A percentile compares a stretch with the other conserved stretches of the same genome.
phyloP scores from a whole-genome alignment of 2,888 invertebrate genomes.

The Epinotia nisella region DNA sequence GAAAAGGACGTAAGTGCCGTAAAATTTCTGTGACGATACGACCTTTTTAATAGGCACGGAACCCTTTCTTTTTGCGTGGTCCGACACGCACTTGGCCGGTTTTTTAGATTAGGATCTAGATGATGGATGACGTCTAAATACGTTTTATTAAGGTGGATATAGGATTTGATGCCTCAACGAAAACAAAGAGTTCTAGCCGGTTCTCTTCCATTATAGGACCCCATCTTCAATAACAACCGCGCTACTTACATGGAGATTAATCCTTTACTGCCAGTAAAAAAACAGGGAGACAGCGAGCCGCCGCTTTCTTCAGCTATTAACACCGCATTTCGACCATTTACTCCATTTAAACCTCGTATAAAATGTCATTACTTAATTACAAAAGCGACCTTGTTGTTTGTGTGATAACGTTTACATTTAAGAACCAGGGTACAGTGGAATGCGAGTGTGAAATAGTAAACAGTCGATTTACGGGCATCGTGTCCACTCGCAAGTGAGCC shows the following conservation, averaged over 20 bases:
- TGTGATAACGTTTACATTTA: not conserved
- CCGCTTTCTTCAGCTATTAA: conserved; percentile 61
- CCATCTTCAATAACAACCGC: conserved; percentile 22
- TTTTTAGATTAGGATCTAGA: not conserved
- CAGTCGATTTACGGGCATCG: conserved; percentile 54
- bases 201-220: not conserved
- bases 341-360: conserved; percentile 1
- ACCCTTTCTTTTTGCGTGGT: no score
- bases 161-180: not conserved
- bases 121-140: not conserved
- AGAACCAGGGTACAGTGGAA: not conserved
- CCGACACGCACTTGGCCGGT: no score
- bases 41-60: no score
- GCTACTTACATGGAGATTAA: conserved; percentile 17
- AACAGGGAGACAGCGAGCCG: conserved; percentile 29
- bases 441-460: conserved; percentile 12
- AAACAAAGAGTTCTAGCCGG: not conserved
- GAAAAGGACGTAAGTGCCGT: no score
- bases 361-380: not conserved
- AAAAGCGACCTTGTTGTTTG: not conserved
- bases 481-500: conserved; percentile 63
- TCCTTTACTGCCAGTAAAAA: conserved; percentile 21
- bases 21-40: no score
- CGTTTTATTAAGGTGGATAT: no score
- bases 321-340: conserved; percentile 51